Conservation (phyloP, 2,888 invertebrate genomes). For the Griposia aprilina region DNA sequence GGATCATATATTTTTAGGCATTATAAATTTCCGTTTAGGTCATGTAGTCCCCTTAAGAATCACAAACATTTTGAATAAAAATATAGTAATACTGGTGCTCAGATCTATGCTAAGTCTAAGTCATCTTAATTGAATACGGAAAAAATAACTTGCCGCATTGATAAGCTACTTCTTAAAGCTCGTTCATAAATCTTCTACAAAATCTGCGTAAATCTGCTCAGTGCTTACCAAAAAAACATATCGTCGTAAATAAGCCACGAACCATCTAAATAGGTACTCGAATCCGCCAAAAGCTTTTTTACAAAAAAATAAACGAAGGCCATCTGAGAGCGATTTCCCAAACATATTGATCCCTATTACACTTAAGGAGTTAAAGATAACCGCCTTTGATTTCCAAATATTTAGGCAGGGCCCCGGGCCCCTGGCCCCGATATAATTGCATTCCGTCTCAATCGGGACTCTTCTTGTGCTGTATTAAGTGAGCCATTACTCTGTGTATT, state of each 20-base stretch:
- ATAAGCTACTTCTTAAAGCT: neutral
- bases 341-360: constrained; percentile 61
- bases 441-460: constrained; percentile 72
- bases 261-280: constrained; percentile 16
- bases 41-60: no score
- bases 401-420: constrained; percentile 66
- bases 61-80: neutral
- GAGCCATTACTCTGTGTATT: constrained; percentile 63
- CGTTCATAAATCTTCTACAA: constrained; percentile 1
- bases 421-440: constrained; percentile 71
- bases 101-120: no score
- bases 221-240: neutral
- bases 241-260: constrained; percentile 17
- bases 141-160: neutral
- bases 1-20: no score
- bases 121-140: neutral
- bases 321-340: constrained; percentile 47
- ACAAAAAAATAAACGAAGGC: constrained; percentile 25
- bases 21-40: no score
- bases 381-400: constrained; percentile 72
- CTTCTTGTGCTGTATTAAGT: constrained; percentile 67
- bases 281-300: constrained; percentile 30
- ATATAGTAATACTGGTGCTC: no score
- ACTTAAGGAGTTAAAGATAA: constrained; percentile 68
- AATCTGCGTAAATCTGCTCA: neutral